A percentile compares a stretch with the other conserved stretches of the same genome.
Conservation (phyloP, 2,113 vertebrate species). For the Salminus brasiliensis region DNA sequence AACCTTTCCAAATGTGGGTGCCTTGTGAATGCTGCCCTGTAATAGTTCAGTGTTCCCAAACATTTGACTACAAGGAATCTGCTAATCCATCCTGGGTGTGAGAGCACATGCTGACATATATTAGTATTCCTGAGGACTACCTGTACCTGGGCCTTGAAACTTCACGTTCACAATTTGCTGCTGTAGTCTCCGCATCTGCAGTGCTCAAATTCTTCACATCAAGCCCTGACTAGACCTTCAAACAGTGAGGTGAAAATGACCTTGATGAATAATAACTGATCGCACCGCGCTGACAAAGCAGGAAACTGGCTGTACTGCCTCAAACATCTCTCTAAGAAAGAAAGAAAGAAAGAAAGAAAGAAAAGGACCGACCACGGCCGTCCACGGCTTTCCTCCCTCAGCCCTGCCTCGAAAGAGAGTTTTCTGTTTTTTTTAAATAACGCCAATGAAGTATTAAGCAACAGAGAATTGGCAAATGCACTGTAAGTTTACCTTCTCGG, state of each 20-base stretch:
- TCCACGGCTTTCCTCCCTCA: not conserved
- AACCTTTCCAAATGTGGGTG: no score
- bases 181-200: not conserved
- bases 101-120: no score
- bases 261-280: conserved; percentile 28
- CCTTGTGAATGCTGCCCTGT: no score
- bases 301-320: not conserved
- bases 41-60: no score
- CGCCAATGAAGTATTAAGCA: not conserved
- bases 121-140: not conserved
- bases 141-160: not conserved
- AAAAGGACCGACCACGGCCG: no score
- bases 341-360: no score
- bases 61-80: no score
- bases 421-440: not conserved
- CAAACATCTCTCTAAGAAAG: not conserved
- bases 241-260: conserved; percentile 29
- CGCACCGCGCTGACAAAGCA: not conserved
- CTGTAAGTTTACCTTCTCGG: conserved; percentile 41
- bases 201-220: not conserved
- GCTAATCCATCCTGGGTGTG: no score
- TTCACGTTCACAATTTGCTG: no score
- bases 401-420: not conserved
- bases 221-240: not conserved
- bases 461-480: conserved; percentile 14